Evolutionary conservation across 2,888 invertebrate genomes (phyloP).

Genomic region (Drosophila aldrichi): DNA sequence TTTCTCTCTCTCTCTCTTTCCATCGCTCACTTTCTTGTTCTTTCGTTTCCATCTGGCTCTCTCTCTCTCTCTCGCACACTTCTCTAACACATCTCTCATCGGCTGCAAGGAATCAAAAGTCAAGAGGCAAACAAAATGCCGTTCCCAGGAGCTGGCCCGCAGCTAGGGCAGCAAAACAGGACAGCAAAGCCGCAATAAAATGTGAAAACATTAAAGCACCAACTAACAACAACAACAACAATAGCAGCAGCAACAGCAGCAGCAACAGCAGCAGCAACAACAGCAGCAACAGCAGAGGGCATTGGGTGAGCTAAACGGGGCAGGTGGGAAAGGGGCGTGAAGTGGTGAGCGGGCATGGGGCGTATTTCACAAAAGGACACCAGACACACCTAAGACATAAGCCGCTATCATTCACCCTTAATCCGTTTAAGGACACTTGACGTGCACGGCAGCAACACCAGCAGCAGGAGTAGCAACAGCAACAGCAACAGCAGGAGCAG

Average conservation of each 20-base stretch:
- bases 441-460: constrained; percentile 57
- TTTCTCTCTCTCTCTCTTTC: too few species aligned
- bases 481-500: constrained; percentile 18
- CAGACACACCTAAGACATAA: constrained; percentile 80
- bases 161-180: constrained; percentile 31
- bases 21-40: not conserved
- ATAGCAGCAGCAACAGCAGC: not conserved
- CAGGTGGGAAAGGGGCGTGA: not conserved
- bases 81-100: constrained; percentile 3
- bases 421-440: constrained; percentile 82
- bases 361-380: constrained; percentile 68
- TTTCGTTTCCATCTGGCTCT: not conserved
- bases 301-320: constrained; percentile 1
- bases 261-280: not conserved
- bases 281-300: constrained; percentile 2
- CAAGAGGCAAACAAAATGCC: constrained; percentile 47
- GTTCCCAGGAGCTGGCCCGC: constrained; percentile 16
- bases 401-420: constrained; percentile 81
- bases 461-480: constrained; percentile 23
- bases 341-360: constrained; percentile 11
- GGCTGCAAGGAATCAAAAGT: constrained; percentile 51
- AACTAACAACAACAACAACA: constrained; percentile 28
- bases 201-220: constrained; percentile 64
- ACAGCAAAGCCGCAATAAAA: constrained; percentile 66
- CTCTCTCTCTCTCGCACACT: not conserved